Percentiles rank a stretch among this genome's conserved stretches.
Evolutionary conservation across 2,888 invertebrate genomes (phyloP).

Genomic region (Apodemia mormo): DNA sequence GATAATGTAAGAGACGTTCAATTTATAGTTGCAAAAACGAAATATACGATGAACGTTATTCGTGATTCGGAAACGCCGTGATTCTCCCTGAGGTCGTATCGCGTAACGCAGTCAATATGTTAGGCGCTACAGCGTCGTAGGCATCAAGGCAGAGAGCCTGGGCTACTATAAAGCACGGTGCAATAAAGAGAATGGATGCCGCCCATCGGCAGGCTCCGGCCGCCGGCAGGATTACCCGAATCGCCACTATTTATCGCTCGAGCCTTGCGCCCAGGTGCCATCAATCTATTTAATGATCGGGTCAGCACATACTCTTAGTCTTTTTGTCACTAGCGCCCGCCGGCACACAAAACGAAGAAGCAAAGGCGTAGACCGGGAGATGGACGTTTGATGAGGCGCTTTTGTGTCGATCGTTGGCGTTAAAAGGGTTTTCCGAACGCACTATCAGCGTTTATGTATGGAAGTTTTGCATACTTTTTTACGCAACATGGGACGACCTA

Average conservation of each 20-base stretch:
- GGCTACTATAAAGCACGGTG: conserved; percentile 77
- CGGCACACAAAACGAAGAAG: conserved; percentile 68
- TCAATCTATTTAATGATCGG: conserved; percentile 82
- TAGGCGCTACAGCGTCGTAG: conserved; percentile 63
- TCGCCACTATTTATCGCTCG: conserved; percentile 81
- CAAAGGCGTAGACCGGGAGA: conserved; percentile 59
- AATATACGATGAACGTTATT: conserved; percentile 27
- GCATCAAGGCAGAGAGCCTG: conserved; percentile 67
- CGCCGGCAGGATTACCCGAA: conserved; percentile 79
- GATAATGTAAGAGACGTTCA: conserved; percentile 33
- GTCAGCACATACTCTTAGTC: conserved; percentile 78
- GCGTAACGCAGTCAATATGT: conserved; percentile 60
- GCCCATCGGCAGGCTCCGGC: conserved; percentile 73
- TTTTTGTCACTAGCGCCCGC: conserved; percentile 65
- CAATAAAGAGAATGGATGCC: conserved; percentile 82
- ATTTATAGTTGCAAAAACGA: conserved; percentile 35
- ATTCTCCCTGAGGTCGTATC: conserved; percentile 43
- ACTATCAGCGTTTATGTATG: conserved; percentile 53
- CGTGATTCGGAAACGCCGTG: conserved; percentile 32
- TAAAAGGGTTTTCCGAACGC: conserved; percentile 71
- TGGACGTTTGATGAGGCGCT: conserved; percentile 81
- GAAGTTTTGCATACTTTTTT: conserved; percentile 47
- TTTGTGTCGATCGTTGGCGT: conserved; percentile 71
- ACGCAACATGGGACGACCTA: conserved; percentile 36
- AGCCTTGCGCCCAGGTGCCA: conserved; percentile 80